These are phyloP conservation scores for Rutpela maculata DNA, from an alignment of 2,888 invertebrate genomes.

Conservation along the genomic window DNA sequence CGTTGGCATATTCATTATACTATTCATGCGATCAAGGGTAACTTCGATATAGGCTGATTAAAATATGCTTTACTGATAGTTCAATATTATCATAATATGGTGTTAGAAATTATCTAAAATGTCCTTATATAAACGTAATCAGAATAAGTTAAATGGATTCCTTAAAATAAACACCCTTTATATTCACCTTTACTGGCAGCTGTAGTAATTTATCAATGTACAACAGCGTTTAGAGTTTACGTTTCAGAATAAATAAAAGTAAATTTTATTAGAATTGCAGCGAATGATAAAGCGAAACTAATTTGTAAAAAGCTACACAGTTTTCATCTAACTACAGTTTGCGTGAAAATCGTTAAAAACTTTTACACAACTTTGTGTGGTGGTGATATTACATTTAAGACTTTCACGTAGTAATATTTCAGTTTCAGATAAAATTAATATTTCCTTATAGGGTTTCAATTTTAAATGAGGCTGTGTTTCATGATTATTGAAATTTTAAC, in stretches of 20 bases:
- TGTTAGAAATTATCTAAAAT: too few relatives aligned
- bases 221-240: background rate
- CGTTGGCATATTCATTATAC: too few relatives aligned
- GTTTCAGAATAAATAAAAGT: background rate
- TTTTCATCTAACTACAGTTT: background rate
- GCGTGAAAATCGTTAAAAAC: background rate
- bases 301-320: background rate
- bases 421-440: background rate
- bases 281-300: background rate
- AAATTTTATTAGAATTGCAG: background rate
- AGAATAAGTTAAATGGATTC: too few relatives aligned
- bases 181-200: background rate
- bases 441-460: too few relatives aligned
- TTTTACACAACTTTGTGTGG: background rate
- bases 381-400: background rate
- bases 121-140: too few relatives aligned
- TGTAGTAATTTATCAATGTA: background rate
- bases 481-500: too few relatives aligned
- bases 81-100: too few relatives aligned
- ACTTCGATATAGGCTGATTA: too few relatives aligned
- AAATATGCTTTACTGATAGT: too few relatives aligned
- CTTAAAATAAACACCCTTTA: too few relatives aligned
- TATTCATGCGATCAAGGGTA: too few relatives aligned
- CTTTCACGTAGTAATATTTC: background rate
- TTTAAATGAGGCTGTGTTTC: too few relatives aligned